Base-by-base conservation (phyloP, 92 coral and sea anemone genomes). In the Zoanthus sociatus region DNA sequence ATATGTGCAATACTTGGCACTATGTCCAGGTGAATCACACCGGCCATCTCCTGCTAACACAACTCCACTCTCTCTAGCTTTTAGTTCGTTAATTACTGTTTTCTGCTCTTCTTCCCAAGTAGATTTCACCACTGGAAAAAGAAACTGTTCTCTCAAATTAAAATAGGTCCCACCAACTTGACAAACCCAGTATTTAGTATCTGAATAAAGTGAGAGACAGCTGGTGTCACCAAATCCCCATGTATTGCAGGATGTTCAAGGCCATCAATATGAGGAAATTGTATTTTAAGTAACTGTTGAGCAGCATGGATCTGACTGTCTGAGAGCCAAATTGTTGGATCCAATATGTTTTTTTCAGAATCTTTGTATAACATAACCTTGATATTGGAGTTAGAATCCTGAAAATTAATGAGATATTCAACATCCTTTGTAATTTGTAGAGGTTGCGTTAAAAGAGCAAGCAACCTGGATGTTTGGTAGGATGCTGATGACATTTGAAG, bases 101-200 rank as follows among this genome's bases (percentile, higher is more conserved):
- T 56, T 9, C 16, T 56, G 18, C 64, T 56, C 60, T 0, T 54
- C 60, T 56, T 56, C 64, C 60, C 60, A 54, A 6, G 60, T 54
- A 54, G 64, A 9, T 56, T 12, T 56, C 16, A 56, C 64, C 15
- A 56, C 64, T 11, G 64, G 64, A 56, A 56, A 56, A 12, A 56
- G 15, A 12, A 9, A 56, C 4, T 56, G 64, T 56, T 56, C 64
- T 56, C 64, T 9, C 15, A 56, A 9, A 12, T 56, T 56, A 37
- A 37, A 37, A 37, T 37, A 37, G 42, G 42, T 37, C 42, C 42
- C 42, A 42, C 88, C 88, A 46, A 32, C 30, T 83, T 47, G 77
- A 37, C 88, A 86, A 30, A 86, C 88, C 88, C 79, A 32, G 79
- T 84, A 69, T 84, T 84, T 14, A 84, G 26, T 7, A 73, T 73